Evolutionary conservation across 1,140 invertebrate genomes (phyloP).

Genomic region (Whitmania pigra): DNA sequence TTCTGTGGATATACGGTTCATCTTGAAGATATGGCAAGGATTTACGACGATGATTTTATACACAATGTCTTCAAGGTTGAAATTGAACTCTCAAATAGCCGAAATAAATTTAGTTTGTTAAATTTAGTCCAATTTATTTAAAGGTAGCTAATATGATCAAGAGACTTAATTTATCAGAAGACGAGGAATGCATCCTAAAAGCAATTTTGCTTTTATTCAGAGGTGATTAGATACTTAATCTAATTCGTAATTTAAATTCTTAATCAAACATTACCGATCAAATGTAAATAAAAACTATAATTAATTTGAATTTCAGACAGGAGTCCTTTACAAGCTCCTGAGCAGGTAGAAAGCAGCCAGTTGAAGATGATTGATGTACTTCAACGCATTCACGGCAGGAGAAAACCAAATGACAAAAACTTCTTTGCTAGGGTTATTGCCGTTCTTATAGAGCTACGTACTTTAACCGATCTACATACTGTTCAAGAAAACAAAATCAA

Average conservation of each 20-base stretch:
- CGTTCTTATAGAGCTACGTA: constrained; percentile 15
- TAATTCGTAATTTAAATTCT: too few relatives aligned
- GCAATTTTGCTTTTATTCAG: constrained; percentile 17
- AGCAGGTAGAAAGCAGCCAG: constrained; percentile 15
- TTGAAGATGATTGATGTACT: constrained; percentile 17
- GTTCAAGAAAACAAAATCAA: constrained; percentile 18
- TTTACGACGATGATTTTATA: constrained; percentile 17
- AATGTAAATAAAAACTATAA: too few relatives aligned
- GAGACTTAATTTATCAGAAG: constrained; percentile 16
- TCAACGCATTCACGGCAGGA: not conserved
- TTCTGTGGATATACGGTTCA: constrained; percentile 24
- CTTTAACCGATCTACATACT: constrained; percentile 14
- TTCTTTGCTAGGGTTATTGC: constrained; percentile 2
- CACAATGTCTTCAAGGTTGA: constrained; percentile 15
- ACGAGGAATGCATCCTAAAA: constrained; percentile 18
- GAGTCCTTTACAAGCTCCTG: not conserved
- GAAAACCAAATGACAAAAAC: not conserved
- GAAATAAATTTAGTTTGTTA: too few relatives aligned
- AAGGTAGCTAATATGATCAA: constrained; percentile 10
- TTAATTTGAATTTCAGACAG: not conserved
- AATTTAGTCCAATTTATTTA: too few relatives aligned
- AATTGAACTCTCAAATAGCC: too few relatives aligned
- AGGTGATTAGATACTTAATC: not conserved
- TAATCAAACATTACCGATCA: too few relatives aligned
- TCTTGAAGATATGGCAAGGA: constrained; percentile 18